These are phyloP conservation scores for Bombus vancouverensis DNA, from an alignment of 1,140 invertebrate genomes.

Conservation along the genomic window DNA sequence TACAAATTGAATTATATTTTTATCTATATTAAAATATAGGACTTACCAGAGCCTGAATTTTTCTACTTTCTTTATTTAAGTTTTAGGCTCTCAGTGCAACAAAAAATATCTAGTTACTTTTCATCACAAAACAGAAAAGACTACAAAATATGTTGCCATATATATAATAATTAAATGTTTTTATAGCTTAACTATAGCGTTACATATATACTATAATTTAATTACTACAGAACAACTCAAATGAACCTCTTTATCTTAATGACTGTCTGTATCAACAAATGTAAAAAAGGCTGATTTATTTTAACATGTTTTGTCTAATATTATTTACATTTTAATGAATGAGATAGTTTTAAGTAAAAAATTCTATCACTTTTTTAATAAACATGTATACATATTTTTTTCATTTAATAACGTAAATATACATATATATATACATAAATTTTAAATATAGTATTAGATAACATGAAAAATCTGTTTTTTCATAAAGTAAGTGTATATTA, in stretches of 20 bases:
- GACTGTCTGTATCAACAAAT: conserved; percentile 21
- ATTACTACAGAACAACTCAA: background rate
- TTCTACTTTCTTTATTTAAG: background rate
- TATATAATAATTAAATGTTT: background rate
- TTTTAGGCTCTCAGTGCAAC: background rate
- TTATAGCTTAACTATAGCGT: background rate
- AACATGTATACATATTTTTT: background rate
- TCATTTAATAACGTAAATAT: conserved; percentile 4
- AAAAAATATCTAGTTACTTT: background rate
- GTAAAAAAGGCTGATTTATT: conserved; percentile 54
- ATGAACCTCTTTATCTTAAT: conserved; percentile 9
- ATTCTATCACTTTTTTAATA: background rate
- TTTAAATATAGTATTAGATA: conserved; percentile 3
- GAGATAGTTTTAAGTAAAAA: conserved; percentile 5
- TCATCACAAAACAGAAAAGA: background rate
- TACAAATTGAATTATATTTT: conserved; percentile 33
- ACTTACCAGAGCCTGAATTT: background rate
- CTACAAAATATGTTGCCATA: background rate
- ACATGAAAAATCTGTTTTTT: background rate
- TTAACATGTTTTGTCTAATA: background rate
- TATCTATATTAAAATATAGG: background rate
- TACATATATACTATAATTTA: too few relatives aligned
- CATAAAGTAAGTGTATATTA: conserved; percentile 1
- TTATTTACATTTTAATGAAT: conserved; percentile 26
- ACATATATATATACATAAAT: background rate